Conservation (phyloP, 2,113 vertebrate species). For the Calidris pugnax region DNA sequence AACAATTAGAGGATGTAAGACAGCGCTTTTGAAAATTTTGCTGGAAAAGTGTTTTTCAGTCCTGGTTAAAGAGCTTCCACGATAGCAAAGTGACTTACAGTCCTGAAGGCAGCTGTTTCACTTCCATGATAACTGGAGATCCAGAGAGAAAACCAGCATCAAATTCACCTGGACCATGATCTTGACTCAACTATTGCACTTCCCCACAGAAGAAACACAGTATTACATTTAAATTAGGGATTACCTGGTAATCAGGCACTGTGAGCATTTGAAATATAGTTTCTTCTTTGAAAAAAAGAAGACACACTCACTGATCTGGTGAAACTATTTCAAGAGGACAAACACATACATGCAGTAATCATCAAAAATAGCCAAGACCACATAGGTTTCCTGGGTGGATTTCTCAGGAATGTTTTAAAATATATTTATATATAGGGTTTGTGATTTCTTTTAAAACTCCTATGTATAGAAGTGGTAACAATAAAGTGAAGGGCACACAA, state of each 20-base stretch:
- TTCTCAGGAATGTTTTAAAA: background rate
- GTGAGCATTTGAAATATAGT: background rate
- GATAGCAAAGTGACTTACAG: background rate
- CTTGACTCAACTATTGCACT: background rate
- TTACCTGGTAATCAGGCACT: background rate
- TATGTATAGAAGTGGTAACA: accelerated
- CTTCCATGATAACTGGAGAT: background rate
- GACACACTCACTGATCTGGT: background rate
- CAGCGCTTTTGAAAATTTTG: background rate
- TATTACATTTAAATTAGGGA: background rate
- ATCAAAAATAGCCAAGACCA: background rate
- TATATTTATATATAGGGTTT: accelerated
- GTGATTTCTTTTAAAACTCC: accelerated
- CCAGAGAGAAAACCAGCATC: background rate
- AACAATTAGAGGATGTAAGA: background rate
- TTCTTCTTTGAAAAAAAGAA: background rate
- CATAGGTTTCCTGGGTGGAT: background rate
- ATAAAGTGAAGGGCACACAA: background rate
- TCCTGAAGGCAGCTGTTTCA: background rate
- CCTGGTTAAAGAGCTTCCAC: background rate
- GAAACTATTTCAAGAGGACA: background rate
- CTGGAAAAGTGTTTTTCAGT: background rate
- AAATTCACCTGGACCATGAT: background rate
- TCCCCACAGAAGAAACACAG: background rate
- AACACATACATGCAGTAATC: background rate